phyloP scores from a whole-genome alignment of 2,888 invertebrate species.

The Rhamphomyia laevipes region DNA sequence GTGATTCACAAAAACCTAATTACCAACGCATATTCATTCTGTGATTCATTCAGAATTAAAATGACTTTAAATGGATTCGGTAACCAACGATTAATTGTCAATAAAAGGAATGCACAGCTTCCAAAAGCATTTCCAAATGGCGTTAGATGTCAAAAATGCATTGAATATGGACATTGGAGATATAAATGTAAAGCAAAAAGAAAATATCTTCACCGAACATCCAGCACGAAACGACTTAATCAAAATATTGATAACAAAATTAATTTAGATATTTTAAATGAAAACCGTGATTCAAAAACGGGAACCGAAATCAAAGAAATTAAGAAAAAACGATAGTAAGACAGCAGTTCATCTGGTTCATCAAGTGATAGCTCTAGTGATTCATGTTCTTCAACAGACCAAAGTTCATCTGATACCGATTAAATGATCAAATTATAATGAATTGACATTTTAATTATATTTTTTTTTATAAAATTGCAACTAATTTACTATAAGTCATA shows the following conservation, averaged over 20 bases:
- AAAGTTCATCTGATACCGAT: constrained; percentile 14
- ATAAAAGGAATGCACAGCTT: constrained; percentile 42
- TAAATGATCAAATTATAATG: background rate
- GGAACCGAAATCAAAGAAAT: constrained; percentile 14
- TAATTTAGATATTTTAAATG: constrained; percentile 4
- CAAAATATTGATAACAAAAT: constrained; percentile 41
- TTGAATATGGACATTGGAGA: constrained; percentile 89
- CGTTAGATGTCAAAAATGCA: constrained; percentile 82
- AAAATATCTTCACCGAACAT: constrained; percentile 73
- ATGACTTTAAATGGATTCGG: too few relatives aligned
- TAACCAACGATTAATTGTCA: too few relatives aligned
- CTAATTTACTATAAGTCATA: too few relatives aligned
- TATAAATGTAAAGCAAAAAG: constrained; percentile 86
- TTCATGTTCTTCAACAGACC: background rate
- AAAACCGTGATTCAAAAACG: constrained; percentile 11
- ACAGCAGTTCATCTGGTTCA: too few relatives aligned
- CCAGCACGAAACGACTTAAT: constrained; percentile 69
- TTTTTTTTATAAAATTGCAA: too few relatives aligned
- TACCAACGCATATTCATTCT: too few relatives aligned
- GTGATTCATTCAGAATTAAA: too few relatives aligned
- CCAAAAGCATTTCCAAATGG: constrained; percentile 60
- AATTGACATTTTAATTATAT: constrained; percentile 11
- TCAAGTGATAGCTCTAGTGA: background rate
- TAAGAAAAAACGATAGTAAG: constrained; percentile 10
- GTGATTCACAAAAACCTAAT: too few relatives aligned